These are phyloP conservation scores for Channallabes apus DNA, from an alignment of 2,797 vertebrate species.

Conservation along the genomic window DNA sequence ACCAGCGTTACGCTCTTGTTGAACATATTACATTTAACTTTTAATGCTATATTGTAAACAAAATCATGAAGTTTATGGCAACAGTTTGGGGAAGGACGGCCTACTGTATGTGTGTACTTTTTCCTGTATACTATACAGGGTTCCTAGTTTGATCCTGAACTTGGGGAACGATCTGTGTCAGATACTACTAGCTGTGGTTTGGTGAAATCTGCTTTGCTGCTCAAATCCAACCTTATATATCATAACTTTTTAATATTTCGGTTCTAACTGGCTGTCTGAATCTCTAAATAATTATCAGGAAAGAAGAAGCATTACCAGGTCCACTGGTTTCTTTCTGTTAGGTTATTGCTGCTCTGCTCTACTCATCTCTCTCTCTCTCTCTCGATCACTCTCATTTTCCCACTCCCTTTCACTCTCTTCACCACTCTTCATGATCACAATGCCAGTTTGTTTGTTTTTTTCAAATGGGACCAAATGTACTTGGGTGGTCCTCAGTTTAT, in stretches of 20 bases:
- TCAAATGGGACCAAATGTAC: background rate
- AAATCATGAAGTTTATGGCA: background rate
- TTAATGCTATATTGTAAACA: background rate
- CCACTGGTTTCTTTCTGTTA: background rate
- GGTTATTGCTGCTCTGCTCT: background rate
- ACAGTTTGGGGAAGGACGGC: background rate
- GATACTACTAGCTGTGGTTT: too few species aligned
- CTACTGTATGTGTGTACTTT: background rate
- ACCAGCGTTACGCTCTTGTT: too few species aligned
- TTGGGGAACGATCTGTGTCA: background rate
- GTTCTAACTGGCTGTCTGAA: background rate
- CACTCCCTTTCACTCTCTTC: background rate
- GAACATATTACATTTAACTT: too few species aligned
- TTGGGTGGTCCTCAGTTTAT: conserved; percentile 15
- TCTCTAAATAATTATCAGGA: background rate
- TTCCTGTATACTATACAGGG: background rate
- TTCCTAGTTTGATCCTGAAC: background rate
- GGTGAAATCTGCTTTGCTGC: background rate
- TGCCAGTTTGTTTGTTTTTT: background rate
- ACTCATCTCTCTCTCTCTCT: background rate
- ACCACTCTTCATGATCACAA: background rate
- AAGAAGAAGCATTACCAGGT: conserved; percentile 1
- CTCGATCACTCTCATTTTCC: background rate
- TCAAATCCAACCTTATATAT: background rate
- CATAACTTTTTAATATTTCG: background rate